phyloP scores from a whole-genome alignment of 2,113 vertebrate genomes.

The Sterrhoptilus dennistouni region DNA sequence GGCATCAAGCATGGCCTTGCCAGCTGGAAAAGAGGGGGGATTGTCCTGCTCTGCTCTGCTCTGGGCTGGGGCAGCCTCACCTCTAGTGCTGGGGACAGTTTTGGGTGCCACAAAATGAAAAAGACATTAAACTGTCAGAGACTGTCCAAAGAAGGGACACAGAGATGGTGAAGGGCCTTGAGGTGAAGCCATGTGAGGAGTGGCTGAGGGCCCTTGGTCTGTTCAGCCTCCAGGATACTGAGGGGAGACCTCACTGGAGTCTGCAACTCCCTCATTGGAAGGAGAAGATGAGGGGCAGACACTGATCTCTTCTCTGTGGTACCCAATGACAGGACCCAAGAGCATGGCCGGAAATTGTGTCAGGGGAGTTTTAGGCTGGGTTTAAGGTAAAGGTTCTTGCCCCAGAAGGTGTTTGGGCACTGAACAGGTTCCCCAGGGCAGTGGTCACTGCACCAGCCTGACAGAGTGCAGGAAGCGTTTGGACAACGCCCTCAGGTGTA shows the following conservation, averaged over 20 bases:
- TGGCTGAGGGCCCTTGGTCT: neutral
- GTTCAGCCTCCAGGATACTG: too few species aligned
- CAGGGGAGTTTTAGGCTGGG: neutral
- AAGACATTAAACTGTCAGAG: too few species aligned
- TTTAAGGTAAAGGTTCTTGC: neutral
- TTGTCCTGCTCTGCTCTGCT: neutral
- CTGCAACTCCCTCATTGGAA: fast-evolving
- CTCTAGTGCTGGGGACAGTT: fast-evolving
- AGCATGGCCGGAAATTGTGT: neutral
- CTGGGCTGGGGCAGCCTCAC: fast-evolving
- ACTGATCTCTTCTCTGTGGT: too few species aligned
- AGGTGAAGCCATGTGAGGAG: neutral
- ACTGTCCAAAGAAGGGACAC: neutral
- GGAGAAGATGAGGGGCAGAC: too few species aligned
- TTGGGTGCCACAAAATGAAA: neutral
- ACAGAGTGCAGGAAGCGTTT: fast-evolving
- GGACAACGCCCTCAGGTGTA: neutral
- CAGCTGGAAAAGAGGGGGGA: neutral
- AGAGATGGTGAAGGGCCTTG: too few species aligned
- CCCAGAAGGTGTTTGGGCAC: fast-evolving
- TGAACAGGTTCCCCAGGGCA: neutral
- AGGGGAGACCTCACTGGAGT: fast-evolving
- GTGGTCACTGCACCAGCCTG: neutral
- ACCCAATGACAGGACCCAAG: neutral
- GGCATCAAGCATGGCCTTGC: fast-evolving